Evolutionary conservation across 2,113 vertebrate genomes (phyloP).

Genomic region (Poicephalus gulielmi): DNA sequence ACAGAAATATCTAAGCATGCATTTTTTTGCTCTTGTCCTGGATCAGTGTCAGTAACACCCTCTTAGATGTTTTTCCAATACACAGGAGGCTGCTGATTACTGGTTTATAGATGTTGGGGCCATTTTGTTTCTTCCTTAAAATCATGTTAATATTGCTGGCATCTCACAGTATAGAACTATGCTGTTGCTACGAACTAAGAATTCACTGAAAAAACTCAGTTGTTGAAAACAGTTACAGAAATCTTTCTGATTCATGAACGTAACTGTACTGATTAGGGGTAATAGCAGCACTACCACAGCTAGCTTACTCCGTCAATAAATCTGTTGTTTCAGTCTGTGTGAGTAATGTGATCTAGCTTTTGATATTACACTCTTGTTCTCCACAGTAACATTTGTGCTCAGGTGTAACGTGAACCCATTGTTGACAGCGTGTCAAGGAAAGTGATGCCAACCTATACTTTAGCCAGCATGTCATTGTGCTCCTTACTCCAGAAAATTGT

Average conservation of each 20-base stretch:
- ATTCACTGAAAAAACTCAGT: not conserved
- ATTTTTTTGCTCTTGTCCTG: not conserved
- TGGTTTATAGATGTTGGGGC: not conserved
- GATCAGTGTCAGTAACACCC: conserved; percentile 22
- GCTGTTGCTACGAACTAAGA: not conserved
- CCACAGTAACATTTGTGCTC: not conserved
- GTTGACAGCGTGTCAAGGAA: not conserved
- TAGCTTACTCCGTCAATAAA: not conserved
- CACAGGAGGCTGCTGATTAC: not conserved
- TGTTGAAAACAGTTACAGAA: not conserved
- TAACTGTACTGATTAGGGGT: not conserved
- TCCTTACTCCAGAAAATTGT: not conserved
- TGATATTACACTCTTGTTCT: not conserved
- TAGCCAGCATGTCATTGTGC: not conserved
- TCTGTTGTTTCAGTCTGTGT: not conserved
- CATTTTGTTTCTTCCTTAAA: not conserved
- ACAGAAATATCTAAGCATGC: conserved; percentile 40
- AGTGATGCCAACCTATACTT: not conserved
- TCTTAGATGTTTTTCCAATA: conserved; percentile 25
- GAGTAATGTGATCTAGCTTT: not conserved
- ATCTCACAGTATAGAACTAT: not conserved
- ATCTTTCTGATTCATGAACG: not conserved
- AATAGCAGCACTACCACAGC: not conserved
- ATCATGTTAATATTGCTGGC: not conserved
- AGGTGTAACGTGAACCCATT: not conserved